Conservation (phyloP, 2,113 vertebrate genomes). For the Gulo gulo region DNA sequence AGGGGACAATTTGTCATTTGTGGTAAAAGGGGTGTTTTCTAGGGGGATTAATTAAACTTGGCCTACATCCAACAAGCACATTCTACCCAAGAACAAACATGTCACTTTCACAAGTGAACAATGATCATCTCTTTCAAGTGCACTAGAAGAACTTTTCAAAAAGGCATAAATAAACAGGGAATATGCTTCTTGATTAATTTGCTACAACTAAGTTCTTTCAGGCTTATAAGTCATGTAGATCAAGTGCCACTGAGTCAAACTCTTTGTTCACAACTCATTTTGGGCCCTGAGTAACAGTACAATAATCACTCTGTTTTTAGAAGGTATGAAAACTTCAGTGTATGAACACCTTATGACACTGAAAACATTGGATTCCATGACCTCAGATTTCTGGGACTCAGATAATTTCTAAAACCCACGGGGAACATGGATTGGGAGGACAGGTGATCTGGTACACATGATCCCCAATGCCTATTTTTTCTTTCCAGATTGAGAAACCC, state of each 20-base stretch:
- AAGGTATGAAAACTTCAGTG: not conserved
- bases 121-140: not conserved
- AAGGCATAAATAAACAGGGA: not conserved
- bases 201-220: not conserved
- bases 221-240: not conserved
- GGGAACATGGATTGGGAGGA: not conserved
- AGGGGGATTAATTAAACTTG: not conserved
- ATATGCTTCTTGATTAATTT: slow-evolving; percentile 6
- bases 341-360: not conserved
- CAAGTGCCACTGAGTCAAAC: not conserved
- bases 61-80: not conserved
- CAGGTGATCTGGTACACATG: not conserved
- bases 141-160: not conserved
- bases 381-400: slow-evolving; percentile 1
- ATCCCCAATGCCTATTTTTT: not conserved
- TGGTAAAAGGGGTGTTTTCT: not conserved
- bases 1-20: slow-evolving; percentile 10
- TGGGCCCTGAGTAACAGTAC: not conserved
- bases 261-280: not conserved
- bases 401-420: not conserved
- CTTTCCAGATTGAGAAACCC: not conserved
- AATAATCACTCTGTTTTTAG: not conserved
- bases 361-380: not conserved
- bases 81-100: not conserved
- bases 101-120: slow-evolving; percentile 1